phyloP scores from a whole-genome alignment of 2,113 vertebrate species.

The Ptyas mucosa region DNA sequence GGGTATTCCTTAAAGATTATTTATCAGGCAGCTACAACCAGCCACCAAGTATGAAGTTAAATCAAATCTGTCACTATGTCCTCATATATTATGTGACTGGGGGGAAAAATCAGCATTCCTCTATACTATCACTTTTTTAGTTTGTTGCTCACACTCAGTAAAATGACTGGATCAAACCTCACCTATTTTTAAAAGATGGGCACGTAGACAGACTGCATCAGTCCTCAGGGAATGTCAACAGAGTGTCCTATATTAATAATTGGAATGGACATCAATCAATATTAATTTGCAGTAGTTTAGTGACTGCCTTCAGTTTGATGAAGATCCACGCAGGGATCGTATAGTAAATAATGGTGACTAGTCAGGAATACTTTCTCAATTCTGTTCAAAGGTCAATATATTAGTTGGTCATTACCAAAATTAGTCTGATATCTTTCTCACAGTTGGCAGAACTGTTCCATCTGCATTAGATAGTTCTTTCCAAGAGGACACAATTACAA shows the following conservation, averaged over 20 bases:
- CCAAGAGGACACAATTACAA: neutral
- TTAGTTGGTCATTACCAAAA: neutral
- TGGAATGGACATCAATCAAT: neutral
- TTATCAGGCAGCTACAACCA: neutral
- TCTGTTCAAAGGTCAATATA: neutral
- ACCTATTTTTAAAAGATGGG: neutral
- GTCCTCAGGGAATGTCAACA: neutral
- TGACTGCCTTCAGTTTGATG: neutral
- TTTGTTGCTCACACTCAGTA: neutral
- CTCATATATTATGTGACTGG: neutral
- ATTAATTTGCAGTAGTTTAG: neutral
- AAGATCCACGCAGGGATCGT: neutral
- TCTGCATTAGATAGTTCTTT: neutral
- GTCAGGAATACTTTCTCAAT: neutral
- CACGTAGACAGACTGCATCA: neutral
- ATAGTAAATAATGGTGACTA: neutral
- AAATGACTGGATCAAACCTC: neutral
- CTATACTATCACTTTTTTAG: neutral
- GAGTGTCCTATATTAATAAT: neutral
- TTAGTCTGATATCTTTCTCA: neutral
- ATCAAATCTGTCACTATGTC: neutral
- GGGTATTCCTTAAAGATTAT: neutral
- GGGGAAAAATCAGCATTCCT: neutral
- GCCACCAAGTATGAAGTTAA: neutral
- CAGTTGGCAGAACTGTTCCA: neutral